Percentiles rank a stretch among this genome's conserved stretches.
Conservation (phyloP, 2,888 invertebrate species). For the Trichopoda pennipes region DNA sequence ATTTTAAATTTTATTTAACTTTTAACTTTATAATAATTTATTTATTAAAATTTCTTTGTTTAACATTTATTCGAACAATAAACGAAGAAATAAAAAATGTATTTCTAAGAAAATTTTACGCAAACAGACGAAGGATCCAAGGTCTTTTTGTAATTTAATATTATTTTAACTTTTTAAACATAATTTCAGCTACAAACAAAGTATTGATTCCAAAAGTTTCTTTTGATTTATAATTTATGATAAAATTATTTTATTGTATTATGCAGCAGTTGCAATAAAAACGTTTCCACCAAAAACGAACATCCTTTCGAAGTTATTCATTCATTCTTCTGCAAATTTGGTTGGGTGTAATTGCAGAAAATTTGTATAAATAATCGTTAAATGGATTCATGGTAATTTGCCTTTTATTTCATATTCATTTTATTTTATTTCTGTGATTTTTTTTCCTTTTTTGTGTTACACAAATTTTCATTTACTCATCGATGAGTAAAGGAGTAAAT, state of each 20-base stretch:
- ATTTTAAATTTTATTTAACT: too few relatives aligned
- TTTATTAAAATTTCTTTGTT: too few relatives aligned
- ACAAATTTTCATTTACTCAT: slow-evolving; percentile 36
- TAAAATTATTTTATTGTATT: slow-evolving; percentile 43
- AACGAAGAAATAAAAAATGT: too few relatives aligned
- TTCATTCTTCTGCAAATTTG: slow-evolving; percentile 14
- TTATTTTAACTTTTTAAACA: slow-evolving; percentile 5
- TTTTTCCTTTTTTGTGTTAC: too few relatives aligned
- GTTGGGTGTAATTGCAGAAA: slow-evolving; percentile 55
- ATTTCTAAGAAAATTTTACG: not conserved
- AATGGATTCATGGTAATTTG: slow-evolving; percentile 30
- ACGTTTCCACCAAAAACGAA: not conserved
- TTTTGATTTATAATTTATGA: slow-evolving; percentile 51
- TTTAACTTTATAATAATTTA: too few relatives aligned
- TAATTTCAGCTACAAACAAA: slow-evolving; percentile 39
- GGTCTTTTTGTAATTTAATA: too few relatives aligned
- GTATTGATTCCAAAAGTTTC: slow-evolving; percentile 51
- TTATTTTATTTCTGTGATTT: slow-evolving; percentile 4
- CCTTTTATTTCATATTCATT: slow-evolving; percentile 15
- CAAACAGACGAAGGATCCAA: slow-evolving; percentile 14
- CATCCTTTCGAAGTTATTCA: not conserved
- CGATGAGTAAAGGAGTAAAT: not conserved
- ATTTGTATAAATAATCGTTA: slow-evolving; percentile 38
- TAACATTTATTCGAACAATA: too few relatives aligned
- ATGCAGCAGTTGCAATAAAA: slow-evolving; percentile 36